phyloP scores from a whole-genome alignment of 23 tunicate genomes.

The Oikopleura albicans region DNA sequence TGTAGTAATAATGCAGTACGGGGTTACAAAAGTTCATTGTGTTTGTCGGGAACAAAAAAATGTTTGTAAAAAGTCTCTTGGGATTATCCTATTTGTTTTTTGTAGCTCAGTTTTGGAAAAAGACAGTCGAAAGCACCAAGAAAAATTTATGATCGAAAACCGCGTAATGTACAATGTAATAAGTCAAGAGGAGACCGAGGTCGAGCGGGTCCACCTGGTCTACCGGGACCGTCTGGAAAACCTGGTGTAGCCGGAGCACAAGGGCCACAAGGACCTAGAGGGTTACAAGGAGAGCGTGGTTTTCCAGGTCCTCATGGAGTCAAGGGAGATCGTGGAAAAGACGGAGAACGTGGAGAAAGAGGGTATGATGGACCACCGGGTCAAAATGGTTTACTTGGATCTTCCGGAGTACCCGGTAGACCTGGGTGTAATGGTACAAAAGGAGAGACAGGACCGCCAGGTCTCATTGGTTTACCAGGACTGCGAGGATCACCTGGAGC shows the following conservation, averaged over 20 bases:
- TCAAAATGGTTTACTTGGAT: not conserved
- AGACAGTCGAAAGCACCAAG: not conserved
- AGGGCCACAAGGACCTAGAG: not conserved
- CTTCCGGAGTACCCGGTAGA: not conserved
- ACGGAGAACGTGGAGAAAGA: not conserved
- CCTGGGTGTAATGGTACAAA: slow-evolving; percentile 12
- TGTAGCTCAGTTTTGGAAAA: too few species aligned
- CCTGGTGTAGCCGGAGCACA: not conserved
- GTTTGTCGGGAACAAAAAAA: too few species aligned
- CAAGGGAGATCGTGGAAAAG: not conserved
- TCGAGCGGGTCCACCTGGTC: not conserved
- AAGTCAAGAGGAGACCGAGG: not conserved
- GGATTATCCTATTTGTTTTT: too few species aligned
- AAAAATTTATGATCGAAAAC: not conserved
- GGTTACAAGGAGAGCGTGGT: not conserved
- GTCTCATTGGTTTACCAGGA: not conserved
- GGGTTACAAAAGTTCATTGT: too few species aligned
- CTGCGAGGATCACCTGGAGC: not conserved
- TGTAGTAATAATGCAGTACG: too few species aligned
- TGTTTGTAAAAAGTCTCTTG: too few species aligned
- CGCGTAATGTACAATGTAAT: not conserved
- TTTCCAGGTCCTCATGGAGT: not conserved
- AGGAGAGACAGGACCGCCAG: slow-evolving; percentile 3
- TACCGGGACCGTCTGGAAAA: not conserved
- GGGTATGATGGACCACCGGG: not conserved